Conservation (phyloP, 30 jellyfish, hydroid and myxozoan species). For the Hydractinia symbiolongicarpus region DNA sequence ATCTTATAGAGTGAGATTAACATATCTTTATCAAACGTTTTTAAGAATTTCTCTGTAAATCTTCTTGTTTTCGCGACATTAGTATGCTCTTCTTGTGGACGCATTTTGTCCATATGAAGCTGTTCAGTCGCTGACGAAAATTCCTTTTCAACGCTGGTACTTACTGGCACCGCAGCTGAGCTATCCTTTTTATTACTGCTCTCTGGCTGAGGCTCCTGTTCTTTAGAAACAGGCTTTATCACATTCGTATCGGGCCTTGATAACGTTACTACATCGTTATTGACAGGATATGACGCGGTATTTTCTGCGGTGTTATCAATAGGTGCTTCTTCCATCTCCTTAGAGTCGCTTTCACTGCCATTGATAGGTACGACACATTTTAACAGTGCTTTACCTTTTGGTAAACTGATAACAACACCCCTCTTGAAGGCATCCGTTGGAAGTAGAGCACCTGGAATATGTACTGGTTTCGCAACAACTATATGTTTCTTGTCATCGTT, state of each 20-base stretch:
- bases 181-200: no score
- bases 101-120: not conserved
- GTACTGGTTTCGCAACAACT: slow-evolving; percentile 44
- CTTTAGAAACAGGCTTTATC: slow-evolving; percentile 1
- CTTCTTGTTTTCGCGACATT: slow-evolving; percentile 10
- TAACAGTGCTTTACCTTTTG: slow-evolving; percentile 90
- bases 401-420: slow-evolving; percentile 91
- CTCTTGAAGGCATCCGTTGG: slow-evolving; percentile 84
- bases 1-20: slow-evolving; percentile 82
- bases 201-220: not conserved
- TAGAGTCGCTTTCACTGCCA: not conserved
- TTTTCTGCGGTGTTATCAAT: slow-evolving; percentile 7
- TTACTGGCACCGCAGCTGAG: not conserved
- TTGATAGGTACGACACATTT: slow-evolving; percentile 74
- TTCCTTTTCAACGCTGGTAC: not conserved
- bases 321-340: not conserved
- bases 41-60: slow-evolving; percentile 50
- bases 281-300: not conserved
- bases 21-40: slow-evolving; percentile 94
- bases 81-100: not conserved
- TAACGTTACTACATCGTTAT: slow-evolving; percentile 10
- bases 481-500: slow-evolving; percentile 18
- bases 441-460: slow-evolving; percentile 60
- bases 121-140: not conserved
- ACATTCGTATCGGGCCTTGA: not conserved